phyloP scores from a whole-genome alignment of 1,140 invertebrate genomes.

The Arctopsyche grandis region DNA sequence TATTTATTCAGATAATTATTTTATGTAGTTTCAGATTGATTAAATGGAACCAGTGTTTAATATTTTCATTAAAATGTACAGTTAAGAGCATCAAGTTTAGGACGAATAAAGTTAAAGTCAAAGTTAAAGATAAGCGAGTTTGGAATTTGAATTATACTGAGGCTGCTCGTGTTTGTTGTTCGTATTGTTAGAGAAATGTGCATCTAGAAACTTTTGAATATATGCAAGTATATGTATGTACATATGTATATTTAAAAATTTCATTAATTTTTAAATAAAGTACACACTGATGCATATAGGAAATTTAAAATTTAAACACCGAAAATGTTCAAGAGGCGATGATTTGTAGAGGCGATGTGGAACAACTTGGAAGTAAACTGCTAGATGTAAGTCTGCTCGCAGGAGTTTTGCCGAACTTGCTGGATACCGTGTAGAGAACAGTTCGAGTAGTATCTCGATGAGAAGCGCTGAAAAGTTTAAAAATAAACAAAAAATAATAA shows the following conservation, averaged over 20 bases:
- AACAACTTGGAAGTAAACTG: slow-evolving; percentile 51
- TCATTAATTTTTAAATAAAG: not conserved
- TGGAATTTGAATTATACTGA: too few relatives aligned
- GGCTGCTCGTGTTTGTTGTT: too few relatives aligned
- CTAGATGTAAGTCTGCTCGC: slow-evolving; percentile 83
- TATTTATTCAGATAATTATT: too few relatives aligned
- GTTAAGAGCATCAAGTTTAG: too few relatives aligned
- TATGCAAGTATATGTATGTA: not conserved
- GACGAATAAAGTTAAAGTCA: too few relatives aligned
- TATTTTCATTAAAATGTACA: too few relatives aligned
- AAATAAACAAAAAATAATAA: slow-evolving; percentile 22
- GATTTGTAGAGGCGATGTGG: slow-evolving; percentile 3
- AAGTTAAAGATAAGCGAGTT: too few relatives aligned
- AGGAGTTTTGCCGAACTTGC: slow-evolving; percentile 76
- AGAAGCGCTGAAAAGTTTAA: slow-evolving; percentile 72
- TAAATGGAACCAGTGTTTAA: too few relatives aligned
- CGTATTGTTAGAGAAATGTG: too few relatives aligned
- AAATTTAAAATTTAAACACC: not conserved
- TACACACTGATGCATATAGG: too few relatives aligned
- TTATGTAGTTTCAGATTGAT: too few relatives aligned
- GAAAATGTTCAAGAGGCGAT: slow-evolving; percentile 1
- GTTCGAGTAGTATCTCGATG: slow-evolving; percentile 78
- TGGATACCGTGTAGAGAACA: slow-evolving; percentile 73
- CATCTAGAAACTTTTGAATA: not conserved
- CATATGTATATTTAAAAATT: not conserved